A percentile compares a stretch with the other conserved stretches of the same genome.
Conservation (phyloP, 2,113 vertebrate genomes). For the Sigmodon hispidus region DNA sequence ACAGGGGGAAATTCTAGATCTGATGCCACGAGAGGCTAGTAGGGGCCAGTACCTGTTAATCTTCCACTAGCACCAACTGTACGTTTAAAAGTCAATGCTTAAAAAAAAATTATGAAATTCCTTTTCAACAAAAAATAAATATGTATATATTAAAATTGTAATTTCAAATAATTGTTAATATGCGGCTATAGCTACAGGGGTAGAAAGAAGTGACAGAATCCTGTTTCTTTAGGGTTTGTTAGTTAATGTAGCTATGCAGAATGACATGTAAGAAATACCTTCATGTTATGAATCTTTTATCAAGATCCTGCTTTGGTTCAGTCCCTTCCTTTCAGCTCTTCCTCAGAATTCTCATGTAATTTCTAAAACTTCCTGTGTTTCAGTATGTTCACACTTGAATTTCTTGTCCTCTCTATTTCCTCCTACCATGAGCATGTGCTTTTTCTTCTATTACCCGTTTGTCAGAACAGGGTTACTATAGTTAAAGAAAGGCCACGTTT, state of each 20-base stretch:
- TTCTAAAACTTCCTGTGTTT: neutral
- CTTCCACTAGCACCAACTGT: neutral
- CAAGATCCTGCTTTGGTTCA: neutral
- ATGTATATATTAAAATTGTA: neutral
- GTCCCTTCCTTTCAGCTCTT: neutral
- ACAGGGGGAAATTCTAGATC: neutral
- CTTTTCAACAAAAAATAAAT: neutral
- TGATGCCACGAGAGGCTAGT: neutral
- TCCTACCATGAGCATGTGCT: neutral
- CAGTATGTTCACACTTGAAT: neutral
- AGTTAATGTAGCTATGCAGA: neutral
- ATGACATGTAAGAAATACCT: neutral
- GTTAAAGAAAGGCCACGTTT: neutral
- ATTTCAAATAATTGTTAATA: neutral
- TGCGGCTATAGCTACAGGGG: neutral
- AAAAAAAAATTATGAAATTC: neutral
- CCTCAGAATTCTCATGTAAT: neutral
- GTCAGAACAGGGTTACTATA: neutral
- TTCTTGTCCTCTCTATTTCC: neutral
- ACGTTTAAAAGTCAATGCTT: slow-evolving; percentile 9
- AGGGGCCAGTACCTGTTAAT: neutral
- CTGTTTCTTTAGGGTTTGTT: neutral
- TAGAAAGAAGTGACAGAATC: neutral
- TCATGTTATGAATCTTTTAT: neutral
- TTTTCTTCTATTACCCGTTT: neutral